Evolutionary conservation across 2,888 invertebrate genomes (phyloP).

Genomic region (Microplitis deprimator): DNA sequence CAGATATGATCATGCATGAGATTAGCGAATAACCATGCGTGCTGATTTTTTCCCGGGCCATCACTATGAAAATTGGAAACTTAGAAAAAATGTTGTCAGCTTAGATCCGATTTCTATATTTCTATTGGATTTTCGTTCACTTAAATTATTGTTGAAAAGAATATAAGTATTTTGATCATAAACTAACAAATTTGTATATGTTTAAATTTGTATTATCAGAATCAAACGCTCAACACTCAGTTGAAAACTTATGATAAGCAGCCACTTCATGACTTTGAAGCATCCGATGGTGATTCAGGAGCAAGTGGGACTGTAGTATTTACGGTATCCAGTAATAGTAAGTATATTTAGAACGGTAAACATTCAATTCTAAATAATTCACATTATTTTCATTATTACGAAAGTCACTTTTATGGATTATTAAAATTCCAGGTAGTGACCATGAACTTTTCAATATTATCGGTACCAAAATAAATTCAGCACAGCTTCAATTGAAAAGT

Average conservation of each 20-base stretch:
- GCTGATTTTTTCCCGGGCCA: too few relatives aligned
- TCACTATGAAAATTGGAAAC: too few relatives aligned
- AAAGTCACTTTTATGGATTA: not conserved
- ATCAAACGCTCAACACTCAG: constrained; percentile 52
- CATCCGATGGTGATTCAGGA: constrained; percentile 75
- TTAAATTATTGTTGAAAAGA: not conserved
- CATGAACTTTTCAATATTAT: constrained; percentile 51
- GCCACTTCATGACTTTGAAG: constrained; percentile 71
- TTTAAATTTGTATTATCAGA: constrained; percentile 33
- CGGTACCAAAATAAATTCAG: constrained; percentile 43
- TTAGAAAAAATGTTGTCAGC: too few relatives aligned
- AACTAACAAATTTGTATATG: not conserved
- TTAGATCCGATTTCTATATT: too few relatives aligned
- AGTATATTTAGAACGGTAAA: constrained; percentile 19
- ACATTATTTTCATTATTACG: not conserved
- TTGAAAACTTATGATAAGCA: constrained; percentile 66
- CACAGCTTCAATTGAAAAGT: constrained; percentile 48
- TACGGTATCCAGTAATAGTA: constrained; percentile 70
- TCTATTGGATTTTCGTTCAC: not conserved
- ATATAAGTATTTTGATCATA: not conserved
- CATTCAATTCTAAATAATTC: not conserved
- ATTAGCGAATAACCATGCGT: too few relatives aligned
- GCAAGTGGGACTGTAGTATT: constrained; percentile 75
- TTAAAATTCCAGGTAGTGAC: constrained; percentile 35
- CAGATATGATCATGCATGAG: too few relatives aligned